Conservation (phyloP, 1,140 invertebrate genomes). For the Rhagoletis pomonella region DNA sequence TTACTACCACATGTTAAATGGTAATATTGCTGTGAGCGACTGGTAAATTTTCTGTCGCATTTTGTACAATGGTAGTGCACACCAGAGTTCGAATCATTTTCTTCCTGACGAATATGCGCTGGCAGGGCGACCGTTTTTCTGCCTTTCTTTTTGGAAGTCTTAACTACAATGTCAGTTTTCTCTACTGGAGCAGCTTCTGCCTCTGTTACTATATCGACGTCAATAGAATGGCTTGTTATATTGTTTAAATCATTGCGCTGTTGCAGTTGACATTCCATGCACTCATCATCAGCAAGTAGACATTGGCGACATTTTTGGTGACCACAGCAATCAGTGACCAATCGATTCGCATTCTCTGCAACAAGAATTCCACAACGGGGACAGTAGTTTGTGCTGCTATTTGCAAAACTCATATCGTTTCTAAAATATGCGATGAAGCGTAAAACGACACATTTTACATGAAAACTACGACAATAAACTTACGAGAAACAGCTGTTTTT, state of each 20-base stretch:
- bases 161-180: not conserved
- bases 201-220: not conserved
- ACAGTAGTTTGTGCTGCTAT: not conserved
- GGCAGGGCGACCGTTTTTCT: conserved; percentile 16
- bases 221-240: not conserved
- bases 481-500: conserved; percentile 24
- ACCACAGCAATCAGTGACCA: conserved; percentile 77
- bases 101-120: not conserved
- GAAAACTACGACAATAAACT: not conserved
- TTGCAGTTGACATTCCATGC: conserved; percentile 64
- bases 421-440: not conserved
- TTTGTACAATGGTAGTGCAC: conserved; percentile 75
- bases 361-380: not conserved
- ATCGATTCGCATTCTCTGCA: conserved; percentile 68
- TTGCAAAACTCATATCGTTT: not conserved
- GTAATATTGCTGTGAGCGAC: conserved; percentile 76
- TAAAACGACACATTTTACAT: not conserved
- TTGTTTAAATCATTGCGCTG: not conserved
- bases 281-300: conserved; percentile 75
- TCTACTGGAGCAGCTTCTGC: not conserved
- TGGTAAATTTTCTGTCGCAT: conserved; percentile 76
- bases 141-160: conserved; percentile 14
- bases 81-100: conserved; percentile 47
- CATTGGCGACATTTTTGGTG: conserved; percentile 77
- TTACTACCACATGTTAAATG: conserved; percentile 75